Conservation (phyloP, 2,113 vertebrate species). For the Trinectes maculatus region DNA sequence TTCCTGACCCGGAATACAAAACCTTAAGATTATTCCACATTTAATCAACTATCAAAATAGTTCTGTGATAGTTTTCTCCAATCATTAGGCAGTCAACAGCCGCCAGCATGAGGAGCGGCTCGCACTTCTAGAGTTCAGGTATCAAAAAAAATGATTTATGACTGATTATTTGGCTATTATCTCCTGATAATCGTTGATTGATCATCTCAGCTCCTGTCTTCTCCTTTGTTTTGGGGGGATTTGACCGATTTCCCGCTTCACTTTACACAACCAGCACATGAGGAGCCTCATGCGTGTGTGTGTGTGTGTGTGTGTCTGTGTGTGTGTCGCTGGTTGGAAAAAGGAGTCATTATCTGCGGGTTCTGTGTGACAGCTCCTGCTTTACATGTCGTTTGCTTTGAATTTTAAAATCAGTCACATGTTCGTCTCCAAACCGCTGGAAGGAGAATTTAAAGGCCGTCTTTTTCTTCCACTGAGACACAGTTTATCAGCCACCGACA, state of each 20-base stretch:
- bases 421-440: neutral
- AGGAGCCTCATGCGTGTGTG: neutral
- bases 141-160: no score
- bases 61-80: no score
- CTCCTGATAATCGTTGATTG: no score
- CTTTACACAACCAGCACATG: neutral
- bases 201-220: neutral
- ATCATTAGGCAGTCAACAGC: no score
- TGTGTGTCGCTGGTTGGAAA: neutral
- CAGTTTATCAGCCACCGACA: conserved; percentile 14
- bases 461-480: neutral
- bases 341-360: neutral
- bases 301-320: neutral
- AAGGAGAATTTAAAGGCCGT: neutral
- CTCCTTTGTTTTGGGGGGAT: conserved; percentile 7
- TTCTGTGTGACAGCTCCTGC: neutral
- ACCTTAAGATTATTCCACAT: no score
- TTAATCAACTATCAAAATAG: no score
- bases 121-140: no score
- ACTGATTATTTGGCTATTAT: no score
- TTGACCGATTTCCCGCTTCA: no score
- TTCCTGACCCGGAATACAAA: no score
- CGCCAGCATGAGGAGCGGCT: no score
- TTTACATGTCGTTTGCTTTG: conserved; percentile 35
- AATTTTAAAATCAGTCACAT: conserved; percentile 8